These are phyloP conservation scores for Luperina nickerlii DNA, from an alignment of 2,888 invertebrate species.

Conservation along the genomic window DNA sequence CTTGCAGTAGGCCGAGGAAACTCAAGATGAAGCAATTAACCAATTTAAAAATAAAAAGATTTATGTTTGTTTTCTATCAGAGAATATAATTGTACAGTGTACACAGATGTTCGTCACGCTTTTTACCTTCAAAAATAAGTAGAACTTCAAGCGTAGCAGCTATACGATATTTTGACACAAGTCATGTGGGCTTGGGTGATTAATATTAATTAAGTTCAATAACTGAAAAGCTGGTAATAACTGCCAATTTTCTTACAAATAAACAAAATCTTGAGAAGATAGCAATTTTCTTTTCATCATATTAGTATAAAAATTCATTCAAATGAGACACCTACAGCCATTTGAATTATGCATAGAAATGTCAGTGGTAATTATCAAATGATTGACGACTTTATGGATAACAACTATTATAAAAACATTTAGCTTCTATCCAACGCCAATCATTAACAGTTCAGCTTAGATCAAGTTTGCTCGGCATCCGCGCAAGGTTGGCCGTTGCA, in stretches of 20 bases:
- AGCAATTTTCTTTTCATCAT: slow-evolving; percentile 10
- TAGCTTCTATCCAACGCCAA: slow-evolving; percentile 59
- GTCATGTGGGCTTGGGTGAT: neutral
- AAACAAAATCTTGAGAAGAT: neutral
- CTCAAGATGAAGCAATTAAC: slow-evolving; percentile 48
- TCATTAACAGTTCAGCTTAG: slow-evolving; percentile 64
- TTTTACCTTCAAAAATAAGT: slow-evolving; percentile 52
- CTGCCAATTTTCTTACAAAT: slow-evolving; percentile 5
- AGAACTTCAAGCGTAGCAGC: slow-evolving; percentile 30
- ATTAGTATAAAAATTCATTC: slow-evolving; percentile 22
- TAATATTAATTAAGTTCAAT: slow-evolving; percentile 4
- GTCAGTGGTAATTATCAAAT: slow-evolving; percentile 36
- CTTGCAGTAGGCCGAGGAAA: slow-evolving; percentile 20
- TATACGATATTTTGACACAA: slow-evolving; percentile 37
- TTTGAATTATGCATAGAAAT: slow-evolving; percentile 32
- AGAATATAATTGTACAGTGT: slow-evolving; percentile 41
- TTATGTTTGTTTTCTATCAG: slow-evolving; percentile 45
- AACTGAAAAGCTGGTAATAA: slow-evolving; percentile 19
- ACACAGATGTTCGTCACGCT: slow-evolving; percentile 51
- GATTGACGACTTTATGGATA: slow-evolving; percentile 47
- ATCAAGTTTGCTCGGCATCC: slow-evolving; percentile 74
- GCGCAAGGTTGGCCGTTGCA: slow-evolving; percentile 63
- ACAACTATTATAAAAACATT: slow-evolving; percentile 59
- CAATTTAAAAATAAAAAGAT: slow-evolving; percentile 45
- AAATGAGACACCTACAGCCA: slow-evolving; percentile 21